Evolutionary conservation across 2,888 invertebrate species (phyloP).

Genomic region (Dermolepida albohirtum): DNA sequence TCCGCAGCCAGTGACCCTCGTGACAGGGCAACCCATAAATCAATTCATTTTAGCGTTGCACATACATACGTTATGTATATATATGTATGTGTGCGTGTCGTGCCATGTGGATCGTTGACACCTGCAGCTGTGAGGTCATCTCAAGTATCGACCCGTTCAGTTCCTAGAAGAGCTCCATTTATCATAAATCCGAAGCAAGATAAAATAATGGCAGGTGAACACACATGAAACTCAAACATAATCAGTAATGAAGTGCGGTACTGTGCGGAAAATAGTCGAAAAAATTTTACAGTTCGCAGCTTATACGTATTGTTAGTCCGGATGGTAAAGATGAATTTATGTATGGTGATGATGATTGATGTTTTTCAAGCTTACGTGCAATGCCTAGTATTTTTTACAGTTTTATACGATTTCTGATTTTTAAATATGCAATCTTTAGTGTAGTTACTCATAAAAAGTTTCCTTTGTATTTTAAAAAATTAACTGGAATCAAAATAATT

Average conservation of each 20-base stretch:
- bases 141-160: slow-evolving; percentile 29
- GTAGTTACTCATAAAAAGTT: too few species aligned
- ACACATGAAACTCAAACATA: slow-evolving; percentile 7
- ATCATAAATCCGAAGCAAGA: slow-evolving; percentile 31
- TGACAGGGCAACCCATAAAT: slow-evolving; percentile 16
- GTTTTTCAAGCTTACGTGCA: too few species aligned
- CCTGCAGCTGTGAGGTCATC: slow-evolving; percentile 41
- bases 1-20: slow-evolving; percentile 10
- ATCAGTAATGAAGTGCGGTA: slow-evolving; percentile 6
- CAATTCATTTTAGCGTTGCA: slow-evolving; percentile 26
- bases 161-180: slow-evolving; percentile 37
- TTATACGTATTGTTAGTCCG: too few species aligned
- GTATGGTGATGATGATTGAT: too few species aligned
- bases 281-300: not conserved
- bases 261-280: not conserved
- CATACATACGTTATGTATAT: not conserved
- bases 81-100: slow-evolving; percentile 16
- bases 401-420: too few species aligned
- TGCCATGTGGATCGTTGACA: slow-evolving; percentile 36
- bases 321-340: too few species aligned
- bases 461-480: too few species aligned
- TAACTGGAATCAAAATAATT: too few species aligned
- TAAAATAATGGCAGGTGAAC: slow-evolving; percentile 36
- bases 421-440: too few species aligned
- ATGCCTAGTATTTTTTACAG: too few species aligned